Conservation (phyloP, 92 coral and sea anemone genomes). For the Palythoa grandis region DNA sequence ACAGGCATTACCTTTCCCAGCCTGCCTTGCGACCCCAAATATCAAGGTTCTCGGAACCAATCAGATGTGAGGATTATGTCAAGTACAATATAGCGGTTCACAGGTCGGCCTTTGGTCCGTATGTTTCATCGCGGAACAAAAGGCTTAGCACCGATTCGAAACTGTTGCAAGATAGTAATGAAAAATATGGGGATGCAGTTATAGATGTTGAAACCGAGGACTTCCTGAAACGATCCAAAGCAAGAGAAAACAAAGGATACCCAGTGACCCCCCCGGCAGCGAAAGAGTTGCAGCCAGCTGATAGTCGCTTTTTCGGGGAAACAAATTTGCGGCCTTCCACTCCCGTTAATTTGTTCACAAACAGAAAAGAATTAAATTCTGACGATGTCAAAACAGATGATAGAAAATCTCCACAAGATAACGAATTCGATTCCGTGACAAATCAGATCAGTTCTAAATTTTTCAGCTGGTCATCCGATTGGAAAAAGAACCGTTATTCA, state of each 20-base stretch:
- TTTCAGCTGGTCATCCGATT: not conserved
- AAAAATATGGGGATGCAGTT: not conserved
- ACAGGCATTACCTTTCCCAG: constrained; percentile 6
- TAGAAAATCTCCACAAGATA: not conserved
- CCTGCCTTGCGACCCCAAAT: not conserved
- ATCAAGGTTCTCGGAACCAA: not conserved
- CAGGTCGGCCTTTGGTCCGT: constrained; percentile 36
- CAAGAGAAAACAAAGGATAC: not conserved
- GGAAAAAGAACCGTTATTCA: not conserved
- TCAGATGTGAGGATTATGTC: constrained; percentile 6
- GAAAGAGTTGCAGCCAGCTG: not conserved
- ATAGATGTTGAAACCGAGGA: not conserved
- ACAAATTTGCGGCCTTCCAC: not conserved
- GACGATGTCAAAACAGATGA: not conserved
- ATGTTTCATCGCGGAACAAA: constrained; percentile 21
- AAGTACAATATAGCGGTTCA: constrained; percentile 20
- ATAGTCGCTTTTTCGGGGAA: not conserved
- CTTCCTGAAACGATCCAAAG: not conserved
- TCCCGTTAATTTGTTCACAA: not conserved
- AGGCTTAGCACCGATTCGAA: not conserved
- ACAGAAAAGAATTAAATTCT: not conserved
- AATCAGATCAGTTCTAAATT: not conserved
- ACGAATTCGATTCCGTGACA: not conserved
- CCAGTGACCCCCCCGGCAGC: not conserved
- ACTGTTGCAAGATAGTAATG: not conserved